These are phyloP conservation scores for Harlomillsia oculata DNA, from an alignment of 1,140 invertebrate genomes.

Conservation along the genomic window DNA sequence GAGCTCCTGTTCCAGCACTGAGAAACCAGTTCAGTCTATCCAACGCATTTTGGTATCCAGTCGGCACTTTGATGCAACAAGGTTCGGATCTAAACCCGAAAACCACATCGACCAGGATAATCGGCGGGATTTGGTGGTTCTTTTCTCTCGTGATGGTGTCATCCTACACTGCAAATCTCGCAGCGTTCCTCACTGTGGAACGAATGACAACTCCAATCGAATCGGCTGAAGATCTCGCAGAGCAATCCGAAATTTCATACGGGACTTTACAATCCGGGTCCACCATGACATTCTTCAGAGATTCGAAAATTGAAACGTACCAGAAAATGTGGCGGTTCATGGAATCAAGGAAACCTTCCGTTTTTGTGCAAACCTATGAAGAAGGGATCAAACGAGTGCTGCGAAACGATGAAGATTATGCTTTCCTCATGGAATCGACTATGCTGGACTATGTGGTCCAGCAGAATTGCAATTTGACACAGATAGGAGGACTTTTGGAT, in stretches of 20 bases:
- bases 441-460: slow-evolving; percentile 83
- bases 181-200: slow-evolving; percentile 73
- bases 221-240: slow-evolving; percentile 65
- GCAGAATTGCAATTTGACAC: slow-evolving; percentile 83
- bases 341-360: slow-evolving; percentile 61
- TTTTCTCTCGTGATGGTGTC: slow-evolving; percentile 80
- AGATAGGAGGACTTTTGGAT: slow-evolving; percentile 80
- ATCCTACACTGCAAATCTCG: slow-evolving; percentile 71
- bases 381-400: slow-evolving; percentile 70
- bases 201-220: slow-evolving; percentile 78
- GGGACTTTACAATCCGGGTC: slow-evolving; percentile 67
- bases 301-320: slow-evolving; percentile 73
- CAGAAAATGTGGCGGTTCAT: slow-evolving; percentile 81
- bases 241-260: slow-evolving; percentile 72
- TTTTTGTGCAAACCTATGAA: slow-evolving; percentile 62
- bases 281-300: slow-evolving; percentile 72
- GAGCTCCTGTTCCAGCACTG: slow-evolving; percentile 18
- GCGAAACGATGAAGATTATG: slow-evolving; percentile 71
- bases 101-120: slow-evolving; percentile 35
- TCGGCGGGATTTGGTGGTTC: slow-evolving; percentile 47
- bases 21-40: slow-evolving; percentile 28
- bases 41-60: slow-evolving; percentile 45
- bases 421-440: slow-evolving; percentile 89
- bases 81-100: slow-evolving; percentile 79
- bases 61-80: slow-evolving; percentile 90